A percentile compares a stretch with the other conserved stretches of the same genome.
These are phyloP conservation scores for Drosophila borealis DNA, from an alignment of 2,888 invertebrate species.

Conservation along the genomic window DNA sequence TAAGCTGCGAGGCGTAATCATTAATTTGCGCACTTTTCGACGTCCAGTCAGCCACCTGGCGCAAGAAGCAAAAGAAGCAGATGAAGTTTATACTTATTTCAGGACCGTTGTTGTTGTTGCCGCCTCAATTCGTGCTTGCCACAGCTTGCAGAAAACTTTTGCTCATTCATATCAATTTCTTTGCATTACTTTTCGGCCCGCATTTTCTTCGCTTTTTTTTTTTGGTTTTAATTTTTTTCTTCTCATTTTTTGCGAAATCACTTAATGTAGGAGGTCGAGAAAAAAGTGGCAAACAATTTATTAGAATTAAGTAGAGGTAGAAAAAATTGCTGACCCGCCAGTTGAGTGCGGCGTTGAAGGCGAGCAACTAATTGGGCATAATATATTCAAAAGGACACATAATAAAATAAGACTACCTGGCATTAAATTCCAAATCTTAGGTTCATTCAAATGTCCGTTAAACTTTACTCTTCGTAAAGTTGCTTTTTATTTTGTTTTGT, in stretches of 20 bases:
- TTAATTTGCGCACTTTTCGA: slow-evolving; percentile 67
- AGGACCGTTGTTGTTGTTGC: slow-evolving; percentile 21
- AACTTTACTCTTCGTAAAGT: background rate
- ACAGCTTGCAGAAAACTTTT: slow-evolving; percentile 70
- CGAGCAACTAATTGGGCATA: slow-evolving; percentile 44
- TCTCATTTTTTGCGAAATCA: slow-evolving; percentile 59
- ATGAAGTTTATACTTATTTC: slow-evolving; percentile 44
- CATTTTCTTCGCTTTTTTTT: slow-evolving; percentile 13
- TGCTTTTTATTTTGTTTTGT: no score
- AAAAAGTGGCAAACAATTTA: slow-evolving; percentile 33
- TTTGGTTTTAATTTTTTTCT: slow-evolving; percentile 7
- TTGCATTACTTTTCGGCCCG: slow-evolving; percentile 55
- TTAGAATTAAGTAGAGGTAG: slow-evolving; percentile 46
- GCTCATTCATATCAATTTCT: slow-evolving; percentile 73
- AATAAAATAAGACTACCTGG: background rate
- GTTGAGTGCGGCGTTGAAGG: slow-evolving; percentile 18
- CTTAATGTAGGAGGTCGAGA: slow-evolving; percentile 41
- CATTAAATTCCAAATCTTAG: background rate
- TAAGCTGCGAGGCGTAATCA: slow-evolving; percentile 62
- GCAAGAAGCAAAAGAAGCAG: slow-evolving; percentile 15
- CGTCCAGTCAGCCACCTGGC: slow-evolving; percentile 53
- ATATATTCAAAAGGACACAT: slow-evolving; percentile 42
- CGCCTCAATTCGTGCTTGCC: slow-evolving; percentile 17
- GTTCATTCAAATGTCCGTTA: background rate
- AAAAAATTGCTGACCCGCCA: slow-evolving; percentile 57